Base-by-base conservation (phyloP, 2,113 vertebrate genomes). In the Sigmodon hispidus region DNA sequence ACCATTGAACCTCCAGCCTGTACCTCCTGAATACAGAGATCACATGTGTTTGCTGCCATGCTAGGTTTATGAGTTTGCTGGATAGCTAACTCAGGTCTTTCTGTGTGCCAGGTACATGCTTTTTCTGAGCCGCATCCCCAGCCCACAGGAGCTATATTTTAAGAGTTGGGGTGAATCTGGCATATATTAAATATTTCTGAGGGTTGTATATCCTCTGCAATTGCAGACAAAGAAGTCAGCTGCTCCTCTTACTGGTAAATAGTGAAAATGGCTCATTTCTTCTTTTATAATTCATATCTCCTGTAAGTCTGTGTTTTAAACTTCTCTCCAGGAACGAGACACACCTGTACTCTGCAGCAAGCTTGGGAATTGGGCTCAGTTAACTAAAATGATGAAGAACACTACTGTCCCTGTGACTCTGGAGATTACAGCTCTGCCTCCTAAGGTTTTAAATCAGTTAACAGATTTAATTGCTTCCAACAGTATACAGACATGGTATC, bases 141-240 rank as follows among this genome's bases (percentile, higher is more conserved):
- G 61, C 5, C 61, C 9, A 50, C 17, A 36, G 83, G 83, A 94
- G 29, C 29, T 76, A 1, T 76, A 17, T 87, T 91, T 84, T 72
- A 96, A 87, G 87, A 93, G 73, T 50, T 90, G 48, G 43, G 72
- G 19, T 26, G 63, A 50, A 52, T 50, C 80, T 93, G 50, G 31
- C 52, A n/a, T 29, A 67, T 76, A 17, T 69, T 81, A 94, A 90
- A 43, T 69, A 65, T 72, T 93, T 93, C 55, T 72, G 69, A 76
- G 5, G 50, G 57, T 84, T 61, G 40, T n/a, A 43, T 84, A 17
- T 48, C 36, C 95, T 21, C 57, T 67, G 59, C 90, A 70, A 50
- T 34, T 95, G 24, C 70, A 45, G 45, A 83, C 76, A 65, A 57
- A 80, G 63, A 95, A 57, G n/a, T 72, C 1, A n/a, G 24, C 34